Percentiles rank a stretch among this genome's conserved stretches.
phyloP scores from a whole-genome alignment of 92 coral and sea anemone species.

The Galaxea fascicularis region DNA sequence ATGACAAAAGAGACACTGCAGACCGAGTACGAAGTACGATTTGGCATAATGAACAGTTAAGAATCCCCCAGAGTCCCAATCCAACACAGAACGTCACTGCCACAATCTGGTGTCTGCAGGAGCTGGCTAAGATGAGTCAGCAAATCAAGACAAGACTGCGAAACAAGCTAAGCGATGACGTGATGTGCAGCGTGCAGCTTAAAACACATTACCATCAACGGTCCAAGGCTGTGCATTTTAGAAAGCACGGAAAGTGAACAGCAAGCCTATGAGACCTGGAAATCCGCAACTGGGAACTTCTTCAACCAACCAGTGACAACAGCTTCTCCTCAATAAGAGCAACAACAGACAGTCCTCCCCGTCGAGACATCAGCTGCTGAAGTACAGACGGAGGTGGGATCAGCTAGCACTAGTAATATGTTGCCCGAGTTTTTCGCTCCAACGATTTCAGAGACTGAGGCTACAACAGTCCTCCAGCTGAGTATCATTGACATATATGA shows the following conservation, averaged over 20 bases:
- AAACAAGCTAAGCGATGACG: slow-evolving; percentile 35
- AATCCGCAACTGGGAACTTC: slow-evolving; percentile 25
- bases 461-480: slow-evolving; percentile 24
- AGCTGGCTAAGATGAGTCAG: slow-evolving; percentile 44
- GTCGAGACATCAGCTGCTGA: slow-evolving; percentile 42
- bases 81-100: slow-evolving; percentile 41
- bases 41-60: slow-evolving; percentile 49
- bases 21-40: slow-evolving; percentile 37
- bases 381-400: slow-evolving; percentile 42
- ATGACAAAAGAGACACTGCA: slow-evolving; percentile 29
- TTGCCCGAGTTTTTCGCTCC: slow-evolving; percentile 15
- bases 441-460: slow-evolving; percentile 39
- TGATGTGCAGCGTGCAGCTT: slow-evolving; percentile 50
- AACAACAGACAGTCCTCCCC: slow-evolving; percentile 13
- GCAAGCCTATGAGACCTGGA: slow-evolving; percentile 27
- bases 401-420: slow-evolving; percentile 17
- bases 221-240: slow-evolving; percentile 36
- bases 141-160: slow-evolving; percentile 43
- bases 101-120: slow-evolving; percentile 34
- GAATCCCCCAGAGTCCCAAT: slow-evolving; percentile 42
- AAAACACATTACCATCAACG: slow-evolving; percentile 45
- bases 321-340: slow-evolving; percentile 16
- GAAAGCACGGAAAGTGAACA: slow-evolving; percentile 39
- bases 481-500: slow-evolving; percentile 13
- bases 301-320: slow-evolving; percentile 18